Evolutionary conservation across 2,113 vertebrate genomes (phyloP).

Genomic region (Cariama cristata): DNA sequence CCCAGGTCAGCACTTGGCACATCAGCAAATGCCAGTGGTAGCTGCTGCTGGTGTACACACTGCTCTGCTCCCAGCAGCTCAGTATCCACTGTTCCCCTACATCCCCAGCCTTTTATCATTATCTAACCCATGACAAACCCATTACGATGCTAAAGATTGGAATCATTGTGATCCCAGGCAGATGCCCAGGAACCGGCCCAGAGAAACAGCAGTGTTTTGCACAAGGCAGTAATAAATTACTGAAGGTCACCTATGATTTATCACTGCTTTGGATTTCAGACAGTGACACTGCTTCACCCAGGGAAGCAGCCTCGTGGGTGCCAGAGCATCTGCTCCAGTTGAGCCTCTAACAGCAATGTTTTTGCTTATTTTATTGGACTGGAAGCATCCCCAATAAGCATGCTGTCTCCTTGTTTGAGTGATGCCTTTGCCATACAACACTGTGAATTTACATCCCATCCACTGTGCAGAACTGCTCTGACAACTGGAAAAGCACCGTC

Average conservation of each 20-base stretch:
- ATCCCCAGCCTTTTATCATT: background rate
- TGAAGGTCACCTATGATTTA: constrained; percentile 41
- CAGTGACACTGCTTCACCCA: background rate
- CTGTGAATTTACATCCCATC: background rate
- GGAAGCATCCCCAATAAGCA: background rate
- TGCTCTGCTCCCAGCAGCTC: background rate
- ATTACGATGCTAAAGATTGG: background rate
- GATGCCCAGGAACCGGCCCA: background rate
- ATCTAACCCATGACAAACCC: background rate
- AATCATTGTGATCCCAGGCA: background rate
- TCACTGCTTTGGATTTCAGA: background rate
- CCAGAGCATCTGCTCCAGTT: background rate
- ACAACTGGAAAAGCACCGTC: background rate
- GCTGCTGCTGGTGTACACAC: fast-evolving
- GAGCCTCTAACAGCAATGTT: background rate
- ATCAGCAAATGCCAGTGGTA: fast-evolving
- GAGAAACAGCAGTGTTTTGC: background rate
- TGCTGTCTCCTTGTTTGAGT: background rate
- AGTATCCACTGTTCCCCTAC: fast-evolving
- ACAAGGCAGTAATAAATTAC: constrained; percentile 23
- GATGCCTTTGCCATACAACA: background rate
- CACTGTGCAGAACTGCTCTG: background rate
- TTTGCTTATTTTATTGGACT: background rate
- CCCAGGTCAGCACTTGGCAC: background rate
- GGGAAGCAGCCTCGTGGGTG: background rate